A percentile compares a stretch with the other conserved stretches of the same genome.
Evolutionary conservation across 2,797 vertebrate species (phyloP).

Genomic region (Carcharodon carcharias): DNA sequence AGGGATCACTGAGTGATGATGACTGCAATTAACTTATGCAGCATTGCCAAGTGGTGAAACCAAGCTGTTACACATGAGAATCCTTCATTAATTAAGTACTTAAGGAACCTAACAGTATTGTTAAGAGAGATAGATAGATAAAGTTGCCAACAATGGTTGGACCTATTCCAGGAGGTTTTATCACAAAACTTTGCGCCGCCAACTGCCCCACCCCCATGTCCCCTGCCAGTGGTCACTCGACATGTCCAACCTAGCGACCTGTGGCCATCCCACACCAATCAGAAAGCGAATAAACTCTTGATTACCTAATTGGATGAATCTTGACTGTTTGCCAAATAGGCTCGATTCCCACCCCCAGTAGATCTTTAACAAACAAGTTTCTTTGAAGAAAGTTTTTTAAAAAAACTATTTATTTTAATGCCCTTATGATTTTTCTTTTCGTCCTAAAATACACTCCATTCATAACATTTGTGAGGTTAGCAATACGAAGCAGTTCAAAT

Average conservation of each 20-base stretch:
- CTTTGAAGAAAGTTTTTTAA: too few species aligned
- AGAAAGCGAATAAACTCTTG: not conserved
- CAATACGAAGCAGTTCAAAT: too few species aligned
- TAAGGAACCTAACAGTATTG: not conserved
- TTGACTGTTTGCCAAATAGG: not conserved
- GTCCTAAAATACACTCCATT: too few species aligned
- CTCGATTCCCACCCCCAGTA: not conserved
- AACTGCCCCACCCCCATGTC: not conserved
- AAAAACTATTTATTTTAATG: too few species aligned
- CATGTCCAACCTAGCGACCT: not conserved
- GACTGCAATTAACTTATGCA: not conserved
- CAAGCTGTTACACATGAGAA: too few species aligned
- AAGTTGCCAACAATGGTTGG: not conserved
- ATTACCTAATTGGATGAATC: not conserved
- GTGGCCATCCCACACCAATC: rapidly evolving
- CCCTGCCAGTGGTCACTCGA: not conserved
- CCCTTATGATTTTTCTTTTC: too few species aligned
- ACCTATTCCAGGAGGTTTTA: not conserved
- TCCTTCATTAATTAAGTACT: not conserved
- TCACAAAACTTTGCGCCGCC: not conserved
- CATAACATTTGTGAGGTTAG: too few species aligned
- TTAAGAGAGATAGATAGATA: not conserved
- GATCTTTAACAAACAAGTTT: not conserved
- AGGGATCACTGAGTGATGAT: not conserved
- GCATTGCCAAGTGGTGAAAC: not conserved